Conservation (phyloP, 2,797 vertebrate genomes). For the Molossus molossus region DNA sequence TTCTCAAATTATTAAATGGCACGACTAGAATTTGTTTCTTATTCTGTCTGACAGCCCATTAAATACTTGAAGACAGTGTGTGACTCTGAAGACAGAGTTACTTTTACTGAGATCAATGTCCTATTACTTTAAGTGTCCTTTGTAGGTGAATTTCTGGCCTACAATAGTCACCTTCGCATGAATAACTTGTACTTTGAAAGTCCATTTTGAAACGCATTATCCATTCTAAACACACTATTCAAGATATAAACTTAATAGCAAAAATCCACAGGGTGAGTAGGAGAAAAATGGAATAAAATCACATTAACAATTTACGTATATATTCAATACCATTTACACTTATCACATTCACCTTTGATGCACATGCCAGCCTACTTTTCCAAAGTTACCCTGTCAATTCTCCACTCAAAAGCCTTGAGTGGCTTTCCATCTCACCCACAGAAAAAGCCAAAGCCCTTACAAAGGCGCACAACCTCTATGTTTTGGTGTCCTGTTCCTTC, state of each 20-base stretch:
- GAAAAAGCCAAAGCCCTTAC: not conserved
- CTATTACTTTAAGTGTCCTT: not conserved
- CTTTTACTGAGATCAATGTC: not conserved
- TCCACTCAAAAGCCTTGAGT: not conserved
- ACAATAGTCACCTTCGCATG: not conserved
- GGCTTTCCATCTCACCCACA: not conserved
- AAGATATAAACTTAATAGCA: not conserved
- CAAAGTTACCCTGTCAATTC: not conserved
- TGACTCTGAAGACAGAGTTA: not conserved
- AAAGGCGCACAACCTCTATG: not conserved
- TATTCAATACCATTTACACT: not conserved
- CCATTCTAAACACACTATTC: not conserved
- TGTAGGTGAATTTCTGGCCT: not conserved
- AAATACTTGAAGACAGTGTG: not conserved
- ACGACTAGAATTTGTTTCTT: slow-evolving; percentile 7
- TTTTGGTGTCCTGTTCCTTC: not conserved
- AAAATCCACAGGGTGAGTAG: not conserved
- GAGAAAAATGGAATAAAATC: slow-evolving; percentile 35
- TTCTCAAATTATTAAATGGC: slow-evolving; percentile 25
- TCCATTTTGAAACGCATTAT: slow-evolving; percentile 5
- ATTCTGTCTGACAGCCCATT: not conserved
- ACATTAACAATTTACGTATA: not conserved
- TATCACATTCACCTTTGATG: not conserved
- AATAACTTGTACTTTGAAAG: slow-evolving; percentile 41
- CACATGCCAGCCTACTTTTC: not conserved